phyloP scores from a whole-genome alignment of 2,888 invertebrate species.

The Conchocele bisecta region DNA sequence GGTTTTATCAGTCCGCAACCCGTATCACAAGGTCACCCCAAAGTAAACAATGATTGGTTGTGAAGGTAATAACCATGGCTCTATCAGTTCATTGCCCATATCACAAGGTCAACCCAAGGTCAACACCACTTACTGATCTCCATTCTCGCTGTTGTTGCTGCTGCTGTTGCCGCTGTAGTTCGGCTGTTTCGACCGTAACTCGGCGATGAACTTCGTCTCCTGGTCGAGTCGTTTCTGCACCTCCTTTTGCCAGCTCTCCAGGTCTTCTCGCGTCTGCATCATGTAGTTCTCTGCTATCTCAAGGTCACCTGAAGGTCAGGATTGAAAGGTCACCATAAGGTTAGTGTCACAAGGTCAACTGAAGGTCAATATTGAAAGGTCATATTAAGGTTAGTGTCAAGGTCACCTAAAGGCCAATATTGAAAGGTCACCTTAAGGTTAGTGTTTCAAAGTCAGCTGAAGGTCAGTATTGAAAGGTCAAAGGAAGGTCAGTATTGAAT shows the following conservation, averaged over 20 bases:
- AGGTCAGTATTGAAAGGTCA: neutral
- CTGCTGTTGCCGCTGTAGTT: slow-evolving; percentile 69
- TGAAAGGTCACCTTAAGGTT: no score
- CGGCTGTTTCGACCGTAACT: slow-evolving; percentile 69
- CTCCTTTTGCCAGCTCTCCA: slow-evolving; percentile 79
- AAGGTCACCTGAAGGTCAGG: slow-evolving; percentile 58
- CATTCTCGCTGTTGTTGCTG: slow-evolving; percentile 64
- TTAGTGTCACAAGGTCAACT: no score
- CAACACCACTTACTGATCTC: no score
- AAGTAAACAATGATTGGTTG: no score
- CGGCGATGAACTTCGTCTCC: slow-evolving; percentile 78
- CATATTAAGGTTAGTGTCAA: no score
- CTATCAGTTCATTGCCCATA: no score
- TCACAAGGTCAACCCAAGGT: no score
- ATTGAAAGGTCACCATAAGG: neutral
- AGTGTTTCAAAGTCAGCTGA: slow-evolving; percentile 64
- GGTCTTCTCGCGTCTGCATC: slow-evolving; percentile 71
- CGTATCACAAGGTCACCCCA: no score
- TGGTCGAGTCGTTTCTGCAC: slow-evolving; percentile 77
- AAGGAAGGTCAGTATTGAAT: neutral
- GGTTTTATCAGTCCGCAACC: no score
- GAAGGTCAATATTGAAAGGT: no score
- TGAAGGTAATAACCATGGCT: no score
- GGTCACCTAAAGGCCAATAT: no score
- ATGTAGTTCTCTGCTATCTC: slow-evolving; percentile 66